Evolutionary conservation across 2,888 invertebrate genomes (phyloP), one percentile per base, ranked within the genome.

Genomic region (Germaria angustata): DNA sequence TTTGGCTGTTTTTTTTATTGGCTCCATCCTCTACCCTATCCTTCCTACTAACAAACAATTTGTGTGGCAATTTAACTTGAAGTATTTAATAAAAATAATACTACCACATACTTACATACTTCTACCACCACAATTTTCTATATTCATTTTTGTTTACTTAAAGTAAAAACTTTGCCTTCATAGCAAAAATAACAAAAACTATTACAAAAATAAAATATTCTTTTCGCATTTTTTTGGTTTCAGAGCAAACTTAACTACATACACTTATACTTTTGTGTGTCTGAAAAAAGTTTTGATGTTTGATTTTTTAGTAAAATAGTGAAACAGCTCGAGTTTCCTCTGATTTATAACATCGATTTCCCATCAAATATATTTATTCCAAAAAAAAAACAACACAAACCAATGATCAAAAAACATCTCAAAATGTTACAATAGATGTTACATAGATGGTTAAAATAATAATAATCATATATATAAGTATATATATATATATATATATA

Each of bases 281-380:
- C n/a, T 24, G n/a, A 2, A 22, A 13, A 53, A 34, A 51, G 20
- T 65, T 34, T 53, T 55, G 20, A 11, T 20, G 41, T n/a, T 80
- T 46, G 20, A n/a, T 77, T n/a, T 65, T 49, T 15, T n/a, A 2
- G 9, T 11, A 61, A 59, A 41, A 34, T 15, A n/a, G 53, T 32
- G 59, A 39, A 51, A 66, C 28, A 69, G 39, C 51, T 78, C 53
- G 71, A 63, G 59, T 69, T 81, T 77, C 41, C 78, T 81, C 72
- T 85, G 85, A 85, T 85, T 85, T 85, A 85, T 81, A 83, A 84
- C 84, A 80, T 85, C 79, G 84, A 85, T 85, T 85, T 85, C 83
- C 84, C 82, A 81, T 84, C 82, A 84, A 81, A 84, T 77, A 61
- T 73, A 41, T 72, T 77, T 46, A 24, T n/a, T 15, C 57, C 39